Percentiles rank a stretch among this genome's conserved stretches.
Conservation (phyloP, 2,888 invertebrate species). For the Lithodes maja region DNA sequence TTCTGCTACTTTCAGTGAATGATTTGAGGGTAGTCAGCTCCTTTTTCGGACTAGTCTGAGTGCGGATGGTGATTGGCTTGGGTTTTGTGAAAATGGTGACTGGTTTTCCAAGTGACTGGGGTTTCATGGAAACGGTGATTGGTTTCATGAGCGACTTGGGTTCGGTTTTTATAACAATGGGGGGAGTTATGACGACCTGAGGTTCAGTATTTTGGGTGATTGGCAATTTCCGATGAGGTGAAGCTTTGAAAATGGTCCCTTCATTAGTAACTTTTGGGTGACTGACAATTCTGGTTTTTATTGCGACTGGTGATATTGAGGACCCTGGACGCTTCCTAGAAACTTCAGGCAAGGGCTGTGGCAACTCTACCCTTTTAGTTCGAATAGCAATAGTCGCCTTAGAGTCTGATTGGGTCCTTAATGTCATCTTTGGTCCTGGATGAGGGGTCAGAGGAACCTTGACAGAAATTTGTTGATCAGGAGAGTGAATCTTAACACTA, state of each 20-base stretch:
- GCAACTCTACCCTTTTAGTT: background rate
- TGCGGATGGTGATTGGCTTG: background rate
- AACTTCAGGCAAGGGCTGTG: background rate
- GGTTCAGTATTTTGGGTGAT: background rate
- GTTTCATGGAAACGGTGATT: background rate
- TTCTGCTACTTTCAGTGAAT: background rate
- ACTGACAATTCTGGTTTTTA: constrained; percentile 2
- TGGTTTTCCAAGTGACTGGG: background rate
- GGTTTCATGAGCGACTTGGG: background rate
- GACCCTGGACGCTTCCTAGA: background rate
- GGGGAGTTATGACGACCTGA: background rate
- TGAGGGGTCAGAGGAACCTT: too few relatives aligned
- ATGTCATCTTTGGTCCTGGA: background rate
- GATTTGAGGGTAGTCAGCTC: background rate
- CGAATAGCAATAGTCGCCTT: background rate
- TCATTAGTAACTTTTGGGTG: background rate
- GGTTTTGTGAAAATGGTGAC: too few relatives aligned
- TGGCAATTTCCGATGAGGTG: background rate
- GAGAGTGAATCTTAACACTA: too few relatives aligned
- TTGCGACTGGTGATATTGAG: background rate
- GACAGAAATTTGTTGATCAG: too few relatives aligned
- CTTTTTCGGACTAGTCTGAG: background rate
- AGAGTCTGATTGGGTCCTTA: background rate
- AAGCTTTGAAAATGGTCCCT: background rate
- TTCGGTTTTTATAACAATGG: background rate